Evolutionary conservation across 1,140 invertebrate genomes (phyloP), one percentile per base, ranked within the genome.

Genomic region (Bemisia tabaci): DNA sequence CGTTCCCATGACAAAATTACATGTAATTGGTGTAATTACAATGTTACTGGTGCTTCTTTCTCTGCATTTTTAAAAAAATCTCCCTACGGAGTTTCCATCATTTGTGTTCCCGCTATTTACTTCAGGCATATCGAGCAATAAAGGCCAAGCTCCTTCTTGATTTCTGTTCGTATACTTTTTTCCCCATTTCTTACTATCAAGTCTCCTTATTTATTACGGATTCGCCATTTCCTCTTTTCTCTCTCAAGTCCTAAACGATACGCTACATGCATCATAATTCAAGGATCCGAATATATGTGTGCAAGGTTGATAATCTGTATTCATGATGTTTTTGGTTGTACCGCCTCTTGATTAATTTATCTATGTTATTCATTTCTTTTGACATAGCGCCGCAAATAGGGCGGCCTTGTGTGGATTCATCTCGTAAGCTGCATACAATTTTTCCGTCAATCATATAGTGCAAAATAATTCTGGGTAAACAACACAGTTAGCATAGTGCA

Each of bases 51-150:
- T 62, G 73, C 63, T 59, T 70, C 67, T 27, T 73, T 39, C 67
- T 71, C 33, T 21, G 73, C 64, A 65, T 75, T 69, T 26, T 70
- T 64, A n/a, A 70, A 77, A 76, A 73, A 77, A 76, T 48, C 74
- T 70, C 27, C 74, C 67, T 62, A 74, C 74, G n/a, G 75, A 77
- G 69, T 77, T 78, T 21, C 76, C 74, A 67, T 76, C 75, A 70
- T 77, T 77, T 1, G 74, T 70, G 62, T 68, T 76, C 9, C 76
- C 77, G 63, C 64, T 71, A 22, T 68, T 72, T 27, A 74, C 75
- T 62, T 75, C 75, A 64, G 73, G 73, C 58, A 69, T 70, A 68
- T 77, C 75, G 1, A 77, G 69, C 2, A 71, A n/a, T n/a, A 23
- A 33, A 72, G 63, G 26, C 70, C 68, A 22, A 72, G 62, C 67